Evolutionary conservation across 2,113 vertebrate genomes (phyloP).

Genomic region (Carollia perspicillata): DNA sequence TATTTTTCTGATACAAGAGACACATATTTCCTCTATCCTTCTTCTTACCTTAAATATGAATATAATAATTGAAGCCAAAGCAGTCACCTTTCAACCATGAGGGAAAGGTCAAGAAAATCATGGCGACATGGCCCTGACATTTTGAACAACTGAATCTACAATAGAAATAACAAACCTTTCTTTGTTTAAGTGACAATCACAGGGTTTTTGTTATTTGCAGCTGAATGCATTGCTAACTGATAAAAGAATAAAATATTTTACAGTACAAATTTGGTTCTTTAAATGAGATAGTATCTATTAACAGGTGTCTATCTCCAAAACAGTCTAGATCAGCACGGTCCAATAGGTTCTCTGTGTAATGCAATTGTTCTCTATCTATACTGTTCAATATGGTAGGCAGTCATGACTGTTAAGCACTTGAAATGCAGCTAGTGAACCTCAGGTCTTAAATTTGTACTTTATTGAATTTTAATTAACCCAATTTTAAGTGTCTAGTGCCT

Average conservation of each 20-base stretch:
- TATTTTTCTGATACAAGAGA: background rate
- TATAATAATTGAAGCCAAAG: background rate
- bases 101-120: background rate
- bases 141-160: background rate
- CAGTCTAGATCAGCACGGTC: background rate
- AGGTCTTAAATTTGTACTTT: background rate
- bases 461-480: background rate
- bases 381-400: background rate
- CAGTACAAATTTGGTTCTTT: background rate
- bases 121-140: background rate
- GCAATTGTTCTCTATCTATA: background rate
- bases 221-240: background rate
- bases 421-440: background rate
- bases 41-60: background rate
- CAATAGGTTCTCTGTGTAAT: background rate
- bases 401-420: background rate
- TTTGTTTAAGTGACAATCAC: background rate
- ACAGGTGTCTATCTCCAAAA: background rate
- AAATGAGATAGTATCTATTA: slow-evolving; percentile 4
- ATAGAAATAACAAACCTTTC: background rate
- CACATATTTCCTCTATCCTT: background rate
- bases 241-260: background rate
- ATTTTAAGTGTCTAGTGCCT: background rate
- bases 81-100: background rate
- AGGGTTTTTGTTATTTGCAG: background rate